Base-by-base conservation (phyloP, 2,888 invertebrate species). In the Danaus chrysippus region DNA sequence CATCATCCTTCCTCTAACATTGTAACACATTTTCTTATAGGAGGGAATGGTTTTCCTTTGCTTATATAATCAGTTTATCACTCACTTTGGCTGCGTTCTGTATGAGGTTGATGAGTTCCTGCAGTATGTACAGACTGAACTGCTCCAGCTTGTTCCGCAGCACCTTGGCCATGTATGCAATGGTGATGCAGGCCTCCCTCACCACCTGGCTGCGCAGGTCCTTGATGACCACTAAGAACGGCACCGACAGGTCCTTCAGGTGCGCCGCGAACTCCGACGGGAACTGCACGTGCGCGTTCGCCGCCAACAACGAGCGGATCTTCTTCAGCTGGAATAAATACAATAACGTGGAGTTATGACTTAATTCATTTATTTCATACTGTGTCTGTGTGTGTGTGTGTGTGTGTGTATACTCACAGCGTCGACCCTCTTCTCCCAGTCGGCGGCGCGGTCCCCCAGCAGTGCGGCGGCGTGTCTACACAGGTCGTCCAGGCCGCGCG, bases 401-500 rank as follows among this genome's bases (percentile, higher is more conserved):
- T 42, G 8, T 1, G 13, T 15, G 9, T 6, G n/a, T 34, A 10
- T 43, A 71, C 94, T 91, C 82, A 98, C 96, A 69, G 96, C 95
- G 63, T 98, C 98, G n/a, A 96, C 94, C 63, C 99, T 91, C 82
- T 97, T 97, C 87, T 97, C 98, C 99, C 99, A 99, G 79, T 98
- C 97, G 73, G 95, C 95, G 72, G 92, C 94, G 53, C 95, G 91
- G 86, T 98, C 97, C 1, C 95, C 94, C 59, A 99, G 93, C 49
- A 93, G 92, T 3, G 94, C 94, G 72, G 94, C 93, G 58, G 97
- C 93, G 72, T 93, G 93, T 43, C 94, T 93, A 81, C 97, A 93
- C 63, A 95, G 92, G 69, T 97, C 97, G 73, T 95, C 95, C 54
- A 98, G 92, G 68, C 98, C 98, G 68, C 95, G 92, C 11, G 93